Percentiles rank a stretch among this genome's conserved stretches.
Conservation (phyloP, 2,797 vertebrate species). For the Epinephelus awoara region DNA sequence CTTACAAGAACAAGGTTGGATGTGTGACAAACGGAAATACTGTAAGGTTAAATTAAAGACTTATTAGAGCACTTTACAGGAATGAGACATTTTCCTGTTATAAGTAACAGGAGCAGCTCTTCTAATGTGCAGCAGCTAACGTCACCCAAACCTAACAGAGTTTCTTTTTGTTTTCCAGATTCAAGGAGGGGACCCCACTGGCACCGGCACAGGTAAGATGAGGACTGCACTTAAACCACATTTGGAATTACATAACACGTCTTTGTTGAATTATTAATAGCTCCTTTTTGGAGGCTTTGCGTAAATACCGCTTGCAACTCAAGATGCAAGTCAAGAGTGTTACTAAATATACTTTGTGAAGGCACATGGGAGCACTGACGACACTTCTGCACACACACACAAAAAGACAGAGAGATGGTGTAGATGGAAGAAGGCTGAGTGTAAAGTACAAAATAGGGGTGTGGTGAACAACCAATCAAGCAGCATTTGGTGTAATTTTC, state of each 20-base stretch:
- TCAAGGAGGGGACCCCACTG: slow-evolving; percentile 97
- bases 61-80: neutral
- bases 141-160: slow-evolving; percentile 1
- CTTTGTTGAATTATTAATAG: slow-evolving; percentile 67
- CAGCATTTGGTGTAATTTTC: slow-evolving; percentile 29
- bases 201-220: slow-evolving; percentile 93
- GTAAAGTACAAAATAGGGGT: neutral
- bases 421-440: slow-evolving; percentile 10
- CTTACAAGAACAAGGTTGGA: neutral
- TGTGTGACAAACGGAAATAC: slow-evolving; percentile 8
- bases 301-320: slow-evolving; percentile 53
- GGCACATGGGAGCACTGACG: slow-evolving; percentile 30
- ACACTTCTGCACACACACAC: neutral
- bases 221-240: slow-evolving; percentile 37
- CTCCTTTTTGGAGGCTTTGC: slow-evolving; percentile 54
- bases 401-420: slow-evolving; percentile 20
- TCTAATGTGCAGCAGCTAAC: slow-evolving; percentile 9
- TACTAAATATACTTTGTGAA: slow-evolving; percentile 68
- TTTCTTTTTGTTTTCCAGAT: slow-evolving; percentile 85
- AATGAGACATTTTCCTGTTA: neutral
- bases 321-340: slow-evolving; percentile 57
- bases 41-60: slow-evolving; percentile 7
- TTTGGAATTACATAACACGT: slow-evolving; percentile 53
- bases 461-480: slow-evolving; percentile 34
- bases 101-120: neutral